Conservation (phyloP, 2,113 vertebrate genomes). For the Mesitornis unicolor region DNA sequence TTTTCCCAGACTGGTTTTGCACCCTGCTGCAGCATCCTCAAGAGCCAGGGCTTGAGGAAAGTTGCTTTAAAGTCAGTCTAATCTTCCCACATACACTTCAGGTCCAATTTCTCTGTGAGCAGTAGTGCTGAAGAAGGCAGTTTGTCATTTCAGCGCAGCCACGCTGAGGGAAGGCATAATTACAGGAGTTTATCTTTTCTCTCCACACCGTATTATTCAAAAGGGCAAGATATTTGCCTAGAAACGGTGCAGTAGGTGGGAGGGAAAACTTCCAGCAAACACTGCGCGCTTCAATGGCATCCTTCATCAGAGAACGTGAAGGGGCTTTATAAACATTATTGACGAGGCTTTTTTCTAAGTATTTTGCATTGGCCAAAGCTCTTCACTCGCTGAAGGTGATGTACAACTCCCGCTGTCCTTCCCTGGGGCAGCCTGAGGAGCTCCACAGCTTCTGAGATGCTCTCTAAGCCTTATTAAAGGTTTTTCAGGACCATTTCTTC, state of each 20-base stretch:
- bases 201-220: neutral
- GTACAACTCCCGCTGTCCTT: neutral
- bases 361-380: neutral
- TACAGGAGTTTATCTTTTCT: constrained; percentile 6
- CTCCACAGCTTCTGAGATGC: neutral
- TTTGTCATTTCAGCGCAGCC: neutral
- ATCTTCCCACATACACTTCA: neutral
- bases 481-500: neutral
- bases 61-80: neutral
- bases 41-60: neutral
- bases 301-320: neutral
- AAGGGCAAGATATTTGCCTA: constrained; percentile 1
- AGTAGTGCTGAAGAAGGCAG: neutral
- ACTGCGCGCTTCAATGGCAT: neutral
- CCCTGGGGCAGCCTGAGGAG: neutral
- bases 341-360: neutral
- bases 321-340: neutral
- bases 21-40: neutral
- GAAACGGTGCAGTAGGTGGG: neutral
- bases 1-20: neutral
- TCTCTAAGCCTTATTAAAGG: neutral
- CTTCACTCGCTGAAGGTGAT: neutral
- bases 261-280: neutral
- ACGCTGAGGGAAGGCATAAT: neutral
- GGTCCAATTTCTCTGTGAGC: neutral